These are phyloP conservation scores for Hemicordylus capensis DNA, from an alignment of 2,113 vertebrate genomes.

Conservation along the genomic window DNA sequence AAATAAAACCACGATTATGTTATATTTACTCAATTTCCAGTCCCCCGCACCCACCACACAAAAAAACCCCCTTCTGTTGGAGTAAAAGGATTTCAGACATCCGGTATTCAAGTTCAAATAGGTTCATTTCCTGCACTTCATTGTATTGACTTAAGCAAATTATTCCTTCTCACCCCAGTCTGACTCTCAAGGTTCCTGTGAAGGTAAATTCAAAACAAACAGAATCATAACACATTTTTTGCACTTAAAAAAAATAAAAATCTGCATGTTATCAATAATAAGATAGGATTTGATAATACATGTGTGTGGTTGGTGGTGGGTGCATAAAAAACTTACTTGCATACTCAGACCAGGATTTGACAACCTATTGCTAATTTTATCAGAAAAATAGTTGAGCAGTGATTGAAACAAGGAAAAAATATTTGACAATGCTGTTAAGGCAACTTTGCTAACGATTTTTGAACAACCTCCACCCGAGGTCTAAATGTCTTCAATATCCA, in stretches of 20 bases:
- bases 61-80: too few relatives aligned
- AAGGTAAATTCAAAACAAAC: background rate
- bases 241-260: too few relatives aligned
- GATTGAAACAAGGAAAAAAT: slow-evolving; percentile 74
- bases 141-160: background rate
- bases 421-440: slow-evolving; percentile 89
- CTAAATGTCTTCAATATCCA: slow-evolving; percentile 97
- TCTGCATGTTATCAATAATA: background rate
- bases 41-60: background rate
- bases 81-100: background rate
- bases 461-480: slow-evolving; percentile 94
- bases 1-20: background rate
- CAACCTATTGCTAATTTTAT: slow-evolving; percentile 38
- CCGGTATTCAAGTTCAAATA: background rate
- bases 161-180: background rate
- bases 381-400: slow-evolving; percentile 55
- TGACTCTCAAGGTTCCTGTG: background rate
- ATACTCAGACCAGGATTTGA: slow-evolving; percentile 15
- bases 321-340: background rate
- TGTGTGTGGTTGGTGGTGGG: background rate
- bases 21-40: background rate
- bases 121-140: background rate
- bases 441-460: slow-evolving; percentile 96
- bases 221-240: background rate
- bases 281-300: slow-evolving; percentile 20